Base-by-base conservation (phyloP, 1,140 invertebrate genomes). In the Drosophila murphyi region DNA sequence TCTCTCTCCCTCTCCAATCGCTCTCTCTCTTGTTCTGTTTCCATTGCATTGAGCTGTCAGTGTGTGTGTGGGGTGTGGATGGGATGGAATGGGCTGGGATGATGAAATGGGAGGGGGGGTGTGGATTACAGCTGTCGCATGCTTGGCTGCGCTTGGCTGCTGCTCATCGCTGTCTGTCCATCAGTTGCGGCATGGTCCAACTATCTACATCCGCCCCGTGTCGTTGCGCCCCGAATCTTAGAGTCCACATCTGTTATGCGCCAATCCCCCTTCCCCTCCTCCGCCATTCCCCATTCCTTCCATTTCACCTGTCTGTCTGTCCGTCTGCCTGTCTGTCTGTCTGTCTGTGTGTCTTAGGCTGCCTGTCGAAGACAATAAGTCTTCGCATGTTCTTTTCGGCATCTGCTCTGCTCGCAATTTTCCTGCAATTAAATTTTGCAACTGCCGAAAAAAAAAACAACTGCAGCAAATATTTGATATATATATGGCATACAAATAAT, bases 1-100 rank as follows among this genome's bases (percentile, higher is more conserved):
- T 39, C 20, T 35, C 8, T 20, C 32, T 29, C n/a, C 32, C 12
- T 20, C n/a, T 10, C 28, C 20, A 1, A 20, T 20, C 20, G 20
- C 57, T 34, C 39, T 28, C 20, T 10, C n/a, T 12, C 39, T n/a
- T 39, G 5, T 20, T 7, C 28, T 43, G 5, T 37, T 29, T 74
- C 48, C 52, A 45, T 55, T 61, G 70, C 85, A 89, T 89, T 87
- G 83, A 83, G 72, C 72, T 87, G 83, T 88, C 83, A 76, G 68
- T 20, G n/a, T n/a, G 6, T n/a, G 7, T 5, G 45, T 7, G 5
- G 35, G 29, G 29, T 31, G 35, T 50, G 10, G 56, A 45, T 3
- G 32, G 45, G 7, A 7, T 5, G 12, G 8, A 7, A 32, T 29
- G 32, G 29, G 51, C 12, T 12, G 12, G 12, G 12, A 12, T 12